Evolutionary conservation across 2,888 invertebrate species (phyloP).

Genomic region (Spialia ferax): DNA sequence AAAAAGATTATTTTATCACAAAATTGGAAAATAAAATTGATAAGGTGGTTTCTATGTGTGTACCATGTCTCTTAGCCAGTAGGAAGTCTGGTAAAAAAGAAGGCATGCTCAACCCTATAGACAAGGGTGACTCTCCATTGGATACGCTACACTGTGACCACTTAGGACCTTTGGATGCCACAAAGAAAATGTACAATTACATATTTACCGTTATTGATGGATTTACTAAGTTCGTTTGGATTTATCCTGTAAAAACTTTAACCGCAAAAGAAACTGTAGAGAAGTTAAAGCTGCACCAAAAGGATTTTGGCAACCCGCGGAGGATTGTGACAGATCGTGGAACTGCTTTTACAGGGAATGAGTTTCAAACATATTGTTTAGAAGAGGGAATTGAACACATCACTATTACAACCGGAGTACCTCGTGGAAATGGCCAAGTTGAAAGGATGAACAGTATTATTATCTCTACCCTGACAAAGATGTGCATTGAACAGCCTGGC

Average conservation of each 20-base stretch:
- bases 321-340: conserved; percentile 2
- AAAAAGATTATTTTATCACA: neutral
- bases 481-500: conserved; percentile 15
- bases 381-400: conserved; percentile 8
- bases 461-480: neutral
- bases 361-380: conserved; percentile 7
- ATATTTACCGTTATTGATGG: conserved; percentile 8
- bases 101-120: conserved; percentile 23
- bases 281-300: conserved; percentile 4
- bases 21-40: conserved; percentile 6
- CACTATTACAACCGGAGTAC: conserved; percentile 15
- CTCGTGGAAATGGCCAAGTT: conserved; percentile 17
- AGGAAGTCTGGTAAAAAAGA: conserved; percentile 17
- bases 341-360: conserved; percentile 6
- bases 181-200: conserved; percentile 16
- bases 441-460: conserved; percentile 13
- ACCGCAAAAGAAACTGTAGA: conserved; percentile 8
- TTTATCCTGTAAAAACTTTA: conserved; percentile 5
- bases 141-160: conserved; percentile 30
- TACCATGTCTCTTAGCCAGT: conserved; percentile 7
- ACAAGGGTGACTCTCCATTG: conserved; percentile 26
- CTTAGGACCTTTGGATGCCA: conserved; percentile 14
- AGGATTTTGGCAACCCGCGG: conserved; percentile 4
- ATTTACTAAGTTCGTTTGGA: conserved; percentile 4
- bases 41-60: neutral